phyloP scores from a whole-genome alignment of 1,140 invertebrate species.

The Bombyx mandarina region DNA sequence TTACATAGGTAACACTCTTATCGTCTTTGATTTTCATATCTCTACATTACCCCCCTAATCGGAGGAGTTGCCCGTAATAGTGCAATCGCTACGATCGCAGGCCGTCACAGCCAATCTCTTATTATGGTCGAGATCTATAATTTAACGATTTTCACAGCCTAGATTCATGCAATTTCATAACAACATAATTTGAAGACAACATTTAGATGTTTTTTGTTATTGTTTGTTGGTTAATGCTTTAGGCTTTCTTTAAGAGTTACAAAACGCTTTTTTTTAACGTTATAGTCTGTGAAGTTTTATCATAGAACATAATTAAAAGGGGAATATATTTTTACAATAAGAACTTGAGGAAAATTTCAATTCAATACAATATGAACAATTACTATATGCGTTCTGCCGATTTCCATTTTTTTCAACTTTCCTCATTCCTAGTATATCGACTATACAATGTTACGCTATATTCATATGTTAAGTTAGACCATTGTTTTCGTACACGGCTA shows the following conservation, averaged over 20 bases:
- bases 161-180: slow-evolving; percentile 51
- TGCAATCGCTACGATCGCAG: slow-evolving; percentile 29
- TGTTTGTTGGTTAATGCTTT: slow-evolving; percentile 1
- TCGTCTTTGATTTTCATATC: no score
- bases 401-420: no score
- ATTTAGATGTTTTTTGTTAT: slow-evolving; percentile 26
- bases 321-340: no score
- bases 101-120: slow-evolving; percentile 24
- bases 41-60: no score
- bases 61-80: slow-evolving; percentile 17
- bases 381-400: no score
- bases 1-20: no score
- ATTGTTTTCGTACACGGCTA: slow-evolving; percentile 17
- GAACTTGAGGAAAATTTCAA: no score
- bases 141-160: slow-evolving; percentile 53
- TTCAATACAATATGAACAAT: no score
- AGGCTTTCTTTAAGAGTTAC: neutral
- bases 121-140: slow-evolving; percentile 43
- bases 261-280: neutral
- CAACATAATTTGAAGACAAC: slow-evolving; percentile 38
- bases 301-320: no score
- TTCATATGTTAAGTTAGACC: slow-evolving; percentile 22
- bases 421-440: no score
- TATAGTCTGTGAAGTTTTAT: no score
- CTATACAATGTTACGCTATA: slow-evolving; percentile 1